Base-by-base conservation (phyloP, 2,797 vertebrate genomes). In the Spondyliosoma cantharus region DNA sequence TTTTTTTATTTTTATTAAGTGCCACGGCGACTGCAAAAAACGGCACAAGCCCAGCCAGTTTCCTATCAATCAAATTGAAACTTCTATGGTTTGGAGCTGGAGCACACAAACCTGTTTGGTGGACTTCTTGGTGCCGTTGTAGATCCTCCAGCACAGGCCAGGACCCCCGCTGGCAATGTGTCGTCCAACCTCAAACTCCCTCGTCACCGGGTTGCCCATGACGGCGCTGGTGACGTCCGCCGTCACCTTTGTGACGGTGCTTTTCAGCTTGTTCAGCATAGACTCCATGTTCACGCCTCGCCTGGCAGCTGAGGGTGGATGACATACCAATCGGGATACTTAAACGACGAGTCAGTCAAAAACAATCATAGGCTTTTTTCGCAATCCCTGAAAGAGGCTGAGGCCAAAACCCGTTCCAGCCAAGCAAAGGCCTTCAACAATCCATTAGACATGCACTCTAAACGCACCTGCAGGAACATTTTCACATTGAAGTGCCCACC, bases 191-290 rank as follows among this genome's bases (percentile, higher is more conserved):
- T 99, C 98, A 68, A 99, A 99, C 80, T 99, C 98, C 82, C 98
- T 95, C 6, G 98, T 99, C 85, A 99, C 97, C 0, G 98, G 98
- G 90, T 99, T 99, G 67, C 98, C 98, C 98, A 99, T 99, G 54
- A 99, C 97, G 0, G 98, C 97, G 19, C 97, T 99, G 90, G 98
- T 99, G 90, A 99, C 96, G 74, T 99, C 98, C 0, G 98, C 98
- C 0, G 98, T 99, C 90, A 99, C 98, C 93, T 99, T 99, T 12
- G 97, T 99, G 91, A 99, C 98, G 0, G 98, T 99, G 83, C 96
- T 99, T 92, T 99, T 99, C 74, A 99, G 87, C 87, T 99, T 99
- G 94, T 97, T 99, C 76, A 99, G 94, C 98, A 99, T 98, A 66
- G 97, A 98, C 95, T 99, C 98, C 98, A 99, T 99, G 90, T 91